Percentiles rank a stretch among this genome's conserved stretches.
Conservation (phyloP, 1,140 invertebrate species). For the Holotrichia oblita region DNA sequence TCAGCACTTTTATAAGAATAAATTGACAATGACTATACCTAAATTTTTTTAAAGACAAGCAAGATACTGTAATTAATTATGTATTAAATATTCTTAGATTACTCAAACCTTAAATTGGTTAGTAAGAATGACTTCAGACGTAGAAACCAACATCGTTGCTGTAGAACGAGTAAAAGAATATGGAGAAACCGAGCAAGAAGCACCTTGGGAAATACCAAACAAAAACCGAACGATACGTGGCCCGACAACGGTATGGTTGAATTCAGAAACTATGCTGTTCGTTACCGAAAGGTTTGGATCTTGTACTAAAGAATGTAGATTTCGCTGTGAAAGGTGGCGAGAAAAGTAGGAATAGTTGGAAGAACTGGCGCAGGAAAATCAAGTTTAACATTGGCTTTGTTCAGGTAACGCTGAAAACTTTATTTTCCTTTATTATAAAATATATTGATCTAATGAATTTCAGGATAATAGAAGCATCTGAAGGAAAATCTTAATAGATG, state of each 20-base stretch:
- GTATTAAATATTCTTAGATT: conserved; percentile 65
- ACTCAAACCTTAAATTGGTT: conserved; percentile 97
- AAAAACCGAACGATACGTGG: conserved; percentile 73
- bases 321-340: conserved; percentile 78
- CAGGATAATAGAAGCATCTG: conserved; percentile 87
- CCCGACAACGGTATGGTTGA: conserved; percentile 77
- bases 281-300: conserved; percentile 82
- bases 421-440: not conserved
- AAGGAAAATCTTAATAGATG: conserved; percentile 92
- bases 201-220: conserved; percentile 73
- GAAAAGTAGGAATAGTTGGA: conserved; percentile 85
- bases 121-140: conserved; percentile 95
- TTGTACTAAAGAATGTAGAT: conserved; percentile 78
- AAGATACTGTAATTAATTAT: not conserved
- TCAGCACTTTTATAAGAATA: too few relatives aligned
- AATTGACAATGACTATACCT: too few relatives aligned
- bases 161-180: conserved; percentile 98
- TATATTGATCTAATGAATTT: conserved; percentile 16
- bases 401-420: conserved; percentile 61
- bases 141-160: conserved; percentile 97
- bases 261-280: conserved; percentile 80
- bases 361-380: conserved; percentile 88
- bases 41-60: too few relatives aligned
- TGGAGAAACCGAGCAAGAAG: conserved; percentile 81
- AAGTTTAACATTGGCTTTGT: conserved; percentile 82